Percentiles rank a stretch among this genome's conserved stretches.
These are phyloP conservation scores for Silurus glanis DNA, from an alignment of 2,113 vertebrate species.

Conservation along the genomic window DNA sequence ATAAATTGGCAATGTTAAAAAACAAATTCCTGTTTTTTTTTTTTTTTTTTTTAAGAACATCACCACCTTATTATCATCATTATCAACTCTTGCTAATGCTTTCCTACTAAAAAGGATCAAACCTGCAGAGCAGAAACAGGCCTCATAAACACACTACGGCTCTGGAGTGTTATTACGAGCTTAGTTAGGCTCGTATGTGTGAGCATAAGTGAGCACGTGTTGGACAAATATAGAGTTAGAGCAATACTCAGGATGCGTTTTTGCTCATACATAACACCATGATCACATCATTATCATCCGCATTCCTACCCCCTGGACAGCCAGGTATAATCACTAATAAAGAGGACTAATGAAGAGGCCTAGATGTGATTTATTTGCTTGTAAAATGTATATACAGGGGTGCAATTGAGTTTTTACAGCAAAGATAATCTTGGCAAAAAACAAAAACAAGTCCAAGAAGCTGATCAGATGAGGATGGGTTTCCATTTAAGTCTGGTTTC, in stretches of 20 bases:
- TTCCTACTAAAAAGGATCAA: background rate
- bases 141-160: background rate
- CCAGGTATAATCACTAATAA: background rate
- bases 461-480: no score
- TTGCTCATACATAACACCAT: background rate
- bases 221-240: background rate
- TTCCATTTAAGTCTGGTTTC: no score
- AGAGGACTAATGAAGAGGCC: background rate
- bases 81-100: background rate
- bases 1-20: conserved; percentile 68
- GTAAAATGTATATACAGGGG: background rate
- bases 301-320: background rate
- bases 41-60: background rate
- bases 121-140: background rate
- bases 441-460: background rate
- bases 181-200: background rate
- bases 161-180: background rate
- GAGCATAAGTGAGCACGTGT: background rate
- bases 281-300: background rate
- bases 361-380: background rate
- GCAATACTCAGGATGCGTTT: background rate
- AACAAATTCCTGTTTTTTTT: conserved; percentile 24
- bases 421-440: background rate
- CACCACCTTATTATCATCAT: background rate
- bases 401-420: background rate